Conservation (phyloP, 2,113 vertebrate genomes). For the Hydrochoerus hydrochaeris region DNA sequence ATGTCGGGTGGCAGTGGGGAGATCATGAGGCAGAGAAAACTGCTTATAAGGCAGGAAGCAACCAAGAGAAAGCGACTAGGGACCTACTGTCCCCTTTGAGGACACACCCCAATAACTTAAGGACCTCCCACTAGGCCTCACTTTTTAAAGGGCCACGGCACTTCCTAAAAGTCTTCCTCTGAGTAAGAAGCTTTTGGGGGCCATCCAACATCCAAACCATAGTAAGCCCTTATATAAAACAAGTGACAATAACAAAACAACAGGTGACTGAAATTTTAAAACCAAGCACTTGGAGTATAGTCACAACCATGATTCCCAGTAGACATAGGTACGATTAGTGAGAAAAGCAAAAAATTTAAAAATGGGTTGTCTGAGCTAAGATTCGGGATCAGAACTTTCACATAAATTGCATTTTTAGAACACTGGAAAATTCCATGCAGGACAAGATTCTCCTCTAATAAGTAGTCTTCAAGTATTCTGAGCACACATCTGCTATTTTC, state of each 20-base stretch:
- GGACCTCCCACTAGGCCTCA: background rate
- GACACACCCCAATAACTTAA: background rate
- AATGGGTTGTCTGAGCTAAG: background rate
- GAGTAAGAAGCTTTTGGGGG: background rate
- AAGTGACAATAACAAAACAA: background rate
- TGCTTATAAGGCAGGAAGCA: background rate
- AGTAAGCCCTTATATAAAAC: background rate
- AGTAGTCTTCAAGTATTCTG: background rate
- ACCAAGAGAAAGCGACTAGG: background rate
- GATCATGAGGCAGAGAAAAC: background rate
- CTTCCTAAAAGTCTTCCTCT: background rate
- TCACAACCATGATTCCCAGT: background rate
- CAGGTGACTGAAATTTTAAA: background rate
- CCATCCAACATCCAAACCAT: background rate
- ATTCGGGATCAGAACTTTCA: background rate
- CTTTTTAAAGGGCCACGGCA: background rate
- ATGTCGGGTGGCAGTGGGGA: background rate
- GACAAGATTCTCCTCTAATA: background rate
- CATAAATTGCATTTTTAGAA: background rate
- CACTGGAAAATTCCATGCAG: background rate
- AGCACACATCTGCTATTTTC: background rate
- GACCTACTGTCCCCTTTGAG: too few relatives aligned
- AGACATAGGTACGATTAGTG: background rate
- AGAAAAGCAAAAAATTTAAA: background rate
- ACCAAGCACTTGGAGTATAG: background rate